Percentiles rank a stretch among this genome's conserved stretches.
phyloP scores from a whole-genome alignment of 2,797 vertebrate species.

The Enteromius unitaeniatus region DNA sequence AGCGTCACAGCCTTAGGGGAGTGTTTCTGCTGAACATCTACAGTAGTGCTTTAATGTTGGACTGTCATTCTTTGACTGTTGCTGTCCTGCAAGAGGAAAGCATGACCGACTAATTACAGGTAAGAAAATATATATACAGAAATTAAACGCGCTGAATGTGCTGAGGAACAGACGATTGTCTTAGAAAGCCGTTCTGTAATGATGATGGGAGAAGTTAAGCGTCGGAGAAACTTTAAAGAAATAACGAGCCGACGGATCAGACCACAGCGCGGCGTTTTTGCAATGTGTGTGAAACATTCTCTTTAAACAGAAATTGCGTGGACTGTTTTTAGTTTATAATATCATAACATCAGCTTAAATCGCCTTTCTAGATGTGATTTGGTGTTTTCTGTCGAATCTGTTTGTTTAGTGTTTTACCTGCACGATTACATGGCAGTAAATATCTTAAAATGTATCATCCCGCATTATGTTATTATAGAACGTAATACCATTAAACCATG shows the following conservation, averaged over 20 bases:
- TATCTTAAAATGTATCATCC: background rate
- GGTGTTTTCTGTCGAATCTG: background rate
- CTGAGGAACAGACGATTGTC: background rate
- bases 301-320: background rate
- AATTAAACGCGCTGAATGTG: background rate
- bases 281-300: background rate
- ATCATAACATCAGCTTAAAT: background rate
- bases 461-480: background rate
- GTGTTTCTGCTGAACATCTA: background rate
- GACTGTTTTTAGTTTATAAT: background rate
- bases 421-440: background rate
- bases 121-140: background rate
- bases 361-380: too few relatives aligned
- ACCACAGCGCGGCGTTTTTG: background rate
- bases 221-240: conserved; percentile 24
- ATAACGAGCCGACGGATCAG: background rate
- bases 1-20: background rate
- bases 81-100: background rate
- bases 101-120: background rate
- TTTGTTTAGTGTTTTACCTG: background rate
- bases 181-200: background rate
- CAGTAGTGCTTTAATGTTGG: background rate
- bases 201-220: background rate
- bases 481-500: too few relatives aligned
- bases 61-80: background rate